phyloP scores from a whole-genome alignment of 2,888 invertebrate species.

The Sphaeridia pumilis region DNA sequence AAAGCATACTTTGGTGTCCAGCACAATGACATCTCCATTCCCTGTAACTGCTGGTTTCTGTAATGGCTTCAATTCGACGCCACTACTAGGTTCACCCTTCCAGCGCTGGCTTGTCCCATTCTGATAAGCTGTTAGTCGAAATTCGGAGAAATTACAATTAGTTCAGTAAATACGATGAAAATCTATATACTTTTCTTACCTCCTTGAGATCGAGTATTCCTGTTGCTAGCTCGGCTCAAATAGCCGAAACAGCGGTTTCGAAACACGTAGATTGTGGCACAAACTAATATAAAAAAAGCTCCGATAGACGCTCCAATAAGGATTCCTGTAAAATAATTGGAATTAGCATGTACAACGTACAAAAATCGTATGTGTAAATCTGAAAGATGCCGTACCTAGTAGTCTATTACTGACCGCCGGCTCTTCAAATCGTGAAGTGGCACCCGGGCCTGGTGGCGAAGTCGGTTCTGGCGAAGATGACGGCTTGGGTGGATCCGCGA shows the following conservation, averaged over 20 bases:
- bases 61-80: slow-evolving; percentile 33
- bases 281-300: slow-evolving; percentile 25
- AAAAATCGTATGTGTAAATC: no score
- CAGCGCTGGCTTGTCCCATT: slow-evolving; percentile 31
- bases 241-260: slow-evolving; percentile 30
- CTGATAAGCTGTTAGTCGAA: slow-evolving; percentile 20
- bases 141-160: neutral
- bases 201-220: neutral
- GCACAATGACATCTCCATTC: slow-evolving; percentile 23
- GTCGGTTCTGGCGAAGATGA: no score
- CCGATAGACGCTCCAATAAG: slow-evolving; percentile 23
- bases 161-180: no score
- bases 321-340: slow-evolving; percentile 23
- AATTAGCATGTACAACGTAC: no score
- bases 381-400: no score
- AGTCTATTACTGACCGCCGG: no score
- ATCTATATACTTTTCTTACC: no score
- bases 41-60: slow-evolving; percentile 7
- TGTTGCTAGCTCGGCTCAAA: slow-evolving; percentile 7
- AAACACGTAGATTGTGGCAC: slow-evolving; percentile 28
- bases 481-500: no score
- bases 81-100: slow-evolving; percentile 29
- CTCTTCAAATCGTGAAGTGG: no score
- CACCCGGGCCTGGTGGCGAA: no score
- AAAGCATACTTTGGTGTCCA: slow-evolving; percentile 28